These are phyloP conservation scores for Oncorhynchus kisutch DNA, from an alignment of 2,113 vertebrate genomes.

Conservation along the genomic window DNA sequence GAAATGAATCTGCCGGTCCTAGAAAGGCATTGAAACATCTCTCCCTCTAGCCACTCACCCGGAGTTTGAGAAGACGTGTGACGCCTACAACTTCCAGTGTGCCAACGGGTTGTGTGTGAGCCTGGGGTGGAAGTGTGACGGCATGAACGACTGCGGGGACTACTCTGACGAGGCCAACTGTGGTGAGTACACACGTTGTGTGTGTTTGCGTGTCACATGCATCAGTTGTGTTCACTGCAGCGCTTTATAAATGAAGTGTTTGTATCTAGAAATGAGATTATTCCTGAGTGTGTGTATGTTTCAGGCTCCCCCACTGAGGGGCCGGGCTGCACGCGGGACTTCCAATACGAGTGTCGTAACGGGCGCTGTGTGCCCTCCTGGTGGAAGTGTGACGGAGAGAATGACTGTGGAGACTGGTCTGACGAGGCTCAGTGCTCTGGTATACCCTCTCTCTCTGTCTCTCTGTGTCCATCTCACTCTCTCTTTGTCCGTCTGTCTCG, in stretches of 20 bases:
- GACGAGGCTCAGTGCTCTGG: conserved; percentile 90
- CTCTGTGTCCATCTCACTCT: not conserved
- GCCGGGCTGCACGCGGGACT: conserved; percentile 87
- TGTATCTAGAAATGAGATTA: not conserved
- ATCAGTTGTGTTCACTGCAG: too few relatives aligned
- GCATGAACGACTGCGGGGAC: conserved; percentile 95
- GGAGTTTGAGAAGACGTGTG: conserved; percentile 88
- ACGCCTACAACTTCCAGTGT: conserved; percentile 89
- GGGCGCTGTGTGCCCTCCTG: conserved; percentile 89
- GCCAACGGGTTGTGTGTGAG: conserved; percentile 91
- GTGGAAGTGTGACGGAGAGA: conserved; percentile 93
- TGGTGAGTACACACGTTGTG: conserved; percentile 72
- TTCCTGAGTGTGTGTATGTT: not conserved
- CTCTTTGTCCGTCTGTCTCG: not conserved
- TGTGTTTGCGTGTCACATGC: not conserved
- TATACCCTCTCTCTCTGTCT: conserved; percentile 34
- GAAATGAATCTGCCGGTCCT: too few relatives aligned
- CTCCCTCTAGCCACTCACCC: conserved; percentile 77
- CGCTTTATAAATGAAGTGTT: too few relatives aligned
- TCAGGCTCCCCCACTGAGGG: conserved; percentile 86
- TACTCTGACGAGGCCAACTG: conserved; percentile 95
- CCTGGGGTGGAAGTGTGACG: conserved; percentile 95
- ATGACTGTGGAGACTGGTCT: conserved; percentile 95
- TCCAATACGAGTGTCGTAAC: conserved; percentile 89
- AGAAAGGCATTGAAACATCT: not conserved